A percentile compares a stretch with the other conserved stretches of the same genome.
These are phyloP conservation scores for Magallana ariakensis DNA, from an alignment of 1,140 invertebrate species.

Conservation along the genomic window DNA sequence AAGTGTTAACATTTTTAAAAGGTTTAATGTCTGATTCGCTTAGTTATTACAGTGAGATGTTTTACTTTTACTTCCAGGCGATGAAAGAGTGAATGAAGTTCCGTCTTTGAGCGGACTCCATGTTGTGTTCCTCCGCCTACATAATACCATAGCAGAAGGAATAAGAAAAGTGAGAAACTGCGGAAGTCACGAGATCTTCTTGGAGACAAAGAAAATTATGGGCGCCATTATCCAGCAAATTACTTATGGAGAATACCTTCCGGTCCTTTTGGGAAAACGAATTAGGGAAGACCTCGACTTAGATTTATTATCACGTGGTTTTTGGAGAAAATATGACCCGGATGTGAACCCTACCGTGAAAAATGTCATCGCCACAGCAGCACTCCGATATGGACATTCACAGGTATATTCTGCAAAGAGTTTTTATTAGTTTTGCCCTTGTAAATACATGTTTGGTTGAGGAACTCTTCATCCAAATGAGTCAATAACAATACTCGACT, in stretches of 20 bases:
- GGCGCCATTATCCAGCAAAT: background rate
- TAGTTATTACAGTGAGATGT: too few relatives aligned
- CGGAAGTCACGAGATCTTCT: background rate
- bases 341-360: conserved; percentile 90
- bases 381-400: conserved; percentile 95
- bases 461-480: background rate
- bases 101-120: background rate
- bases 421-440: background rate
- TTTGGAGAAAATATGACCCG: conserved; percentile 85
- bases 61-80: background rate
- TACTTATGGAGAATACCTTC: background rate
- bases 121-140: background rate
- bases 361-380: conserved; percentile 97
- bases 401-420: background rate
- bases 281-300: background rate
- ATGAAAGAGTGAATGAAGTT: background rate
- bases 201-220: background rate
- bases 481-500: background rate
- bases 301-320: background rate
- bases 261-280: background rate
- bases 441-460: background rate
- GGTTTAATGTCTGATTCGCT: too few relatives aligned
- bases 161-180: background rate
- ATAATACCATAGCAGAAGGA: background rate
- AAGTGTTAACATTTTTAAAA: too few relatives aligned